Evolutionary conservation across 2,888 invertebrate genomes (phyloP), one percentile per base, ranked within the genome.

Genomic region (Euplagia quadripunctaria): DNA sequence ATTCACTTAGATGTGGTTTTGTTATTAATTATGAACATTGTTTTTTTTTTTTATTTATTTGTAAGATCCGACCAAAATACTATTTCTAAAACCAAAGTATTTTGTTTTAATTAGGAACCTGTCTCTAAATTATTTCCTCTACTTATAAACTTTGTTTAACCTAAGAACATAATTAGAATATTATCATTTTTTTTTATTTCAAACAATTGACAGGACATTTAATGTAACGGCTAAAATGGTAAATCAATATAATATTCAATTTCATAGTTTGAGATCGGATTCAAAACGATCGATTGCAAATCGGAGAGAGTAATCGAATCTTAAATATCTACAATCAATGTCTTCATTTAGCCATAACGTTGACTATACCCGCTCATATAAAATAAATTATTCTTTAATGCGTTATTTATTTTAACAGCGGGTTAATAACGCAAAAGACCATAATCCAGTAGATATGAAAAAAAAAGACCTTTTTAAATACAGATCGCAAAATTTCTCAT

Each of bases 1-100:
- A 52, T 64, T 49, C n/a, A 70, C 64, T 70, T 52, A n/a, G n/a
- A 43, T 65, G 17, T 65, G 64, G 64, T 68, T 55, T n/a, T 52
- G 41, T 63, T 5, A 11, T 31, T 8, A 17, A 41, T 52, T 51
- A 9, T 51, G 51, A 67, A n/a, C 3, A 16, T 9, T 64, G 49
- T 49, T 66, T 0, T 66, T 51, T 31, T 20, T 49, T 49, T 31
- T 31, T 31, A 31, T 14, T 49, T 51, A 9, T 41, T 66, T 9
- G 14, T 46, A 20, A 20, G 20, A 14, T 20, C 7, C 66, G 31
- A 49, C 31, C 66, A 16, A 31, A 51, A 20, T 49, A 14, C 6
- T 63, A 63, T n/a, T 3, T 9, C 55, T 14, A 2, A 55, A 55
- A 9, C 17, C 52, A 0, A 5, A 52, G 5, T 16, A 17, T 7